Conservation (phyloP, 2,888 invertebrate species). For the Dryobota labecula region DNA sequence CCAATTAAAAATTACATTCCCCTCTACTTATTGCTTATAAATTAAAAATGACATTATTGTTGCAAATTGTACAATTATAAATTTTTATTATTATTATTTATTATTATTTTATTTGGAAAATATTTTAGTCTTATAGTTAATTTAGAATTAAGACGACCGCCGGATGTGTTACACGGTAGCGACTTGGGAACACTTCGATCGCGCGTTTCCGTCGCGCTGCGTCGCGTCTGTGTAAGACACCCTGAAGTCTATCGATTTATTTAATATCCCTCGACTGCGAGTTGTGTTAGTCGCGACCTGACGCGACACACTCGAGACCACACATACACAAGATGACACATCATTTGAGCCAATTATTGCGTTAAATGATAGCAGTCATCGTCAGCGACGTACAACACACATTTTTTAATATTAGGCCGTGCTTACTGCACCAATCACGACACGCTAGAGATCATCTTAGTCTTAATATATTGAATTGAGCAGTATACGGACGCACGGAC, state of each 20-base stretch:
- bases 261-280: slow-evolving; percentile 57
- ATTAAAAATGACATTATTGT: slow-evolving; percentile 67
- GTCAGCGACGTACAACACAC: slow-evolving; percentile 70
- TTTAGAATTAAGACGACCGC: slow-evolving; percentile 67
- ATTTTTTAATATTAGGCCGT: slow-evolving; percentile 80
- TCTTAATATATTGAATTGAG: slow-evolving; percentile 87
- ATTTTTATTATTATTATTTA: slow-evolving; percentile 55
- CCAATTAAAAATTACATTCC: slow-evolving; percentile 62
- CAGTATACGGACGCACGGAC: slow-evolving; percentile 87
- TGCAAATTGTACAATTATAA: slow-evolving; percentile 68
- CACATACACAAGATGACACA: slow-evolving; percentile 59
- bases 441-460: slow-evolving; percentile 79
- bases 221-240: slow-evolving; percentile 55
- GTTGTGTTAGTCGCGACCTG: slow-evolving; percentile 46
- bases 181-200: slow-evolving; percentile 31
- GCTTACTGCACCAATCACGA: slow-evolving; percentile 78
- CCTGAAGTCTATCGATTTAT: slow-evolving; percentile 61
- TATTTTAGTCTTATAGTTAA: slow-evolving; percentile 69
- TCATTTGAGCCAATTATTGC: slow-evolving; percentile 70
- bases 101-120: slow-evolving; percentile 63
- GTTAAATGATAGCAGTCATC: slow-evolving; percentile 73
- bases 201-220: slow-evolving; percentile 3
- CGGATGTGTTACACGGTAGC: slow-evolving; percentile 52
- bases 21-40: slow-evolving; percentile 68
- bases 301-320: slow-evolving; percentile 44